A percentile compares a stretch with the other conserved stretches of the same genome.
phyloP scores from a whole-genome alignment of 2,113 vertebrate species.

The human (Homo sapiens) region DNA sequence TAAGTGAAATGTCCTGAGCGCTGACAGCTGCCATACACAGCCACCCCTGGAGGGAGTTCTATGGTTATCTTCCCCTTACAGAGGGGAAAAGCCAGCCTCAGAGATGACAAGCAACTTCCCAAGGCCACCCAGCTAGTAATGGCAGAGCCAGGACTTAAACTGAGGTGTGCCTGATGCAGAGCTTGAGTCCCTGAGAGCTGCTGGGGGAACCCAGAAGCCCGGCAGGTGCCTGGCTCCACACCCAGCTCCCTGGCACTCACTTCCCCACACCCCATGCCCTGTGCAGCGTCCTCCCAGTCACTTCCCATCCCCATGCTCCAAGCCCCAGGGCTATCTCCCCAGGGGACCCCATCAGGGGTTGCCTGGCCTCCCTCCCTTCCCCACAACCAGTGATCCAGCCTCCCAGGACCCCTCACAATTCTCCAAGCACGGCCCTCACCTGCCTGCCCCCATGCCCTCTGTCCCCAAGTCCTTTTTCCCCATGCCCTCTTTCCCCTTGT shows the following conservation, averaged over 20 bases:
- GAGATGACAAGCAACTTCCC: background rate
- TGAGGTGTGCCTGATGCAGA: background rate
- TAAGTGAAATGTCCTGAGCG: background rate
- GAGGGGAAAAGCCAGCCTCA: background rate
- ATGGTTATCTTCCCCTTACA: background rate
- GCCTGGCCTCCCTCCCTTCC: background rate
- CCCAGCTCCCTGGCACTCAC: accelerated
- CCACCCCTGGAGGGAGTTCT: background rate
- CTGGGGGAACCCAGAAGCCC: background rate
- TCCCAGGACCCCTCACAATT: background rate
- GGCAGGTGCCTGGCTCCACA: too few species aligned
- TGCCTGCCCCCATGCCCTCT: background rate
- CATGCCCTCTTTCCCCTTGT: background rate
- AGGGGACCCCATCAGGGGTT: background rate
- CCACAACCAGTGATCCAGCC: background rate
- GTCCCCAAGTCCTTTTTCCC: too few species aligned
- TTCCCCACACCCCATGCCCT: background rate
- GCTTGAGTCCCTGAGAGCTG: background rate
- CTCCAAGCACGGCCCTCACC: background rate
- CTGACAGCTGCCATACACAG: background rate
- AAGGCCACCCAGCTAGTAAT: background rate
- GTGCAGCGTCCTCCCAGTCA: background rate
- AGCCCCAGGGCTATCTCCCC: background rate
- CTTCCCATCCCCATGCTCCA: background rate
- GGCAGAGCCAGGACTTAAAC: background rate